phyloP scores from a whole-genome alignment of 1,140 invertebrate species.

The Leptestheria dahalacensis region DNA sequence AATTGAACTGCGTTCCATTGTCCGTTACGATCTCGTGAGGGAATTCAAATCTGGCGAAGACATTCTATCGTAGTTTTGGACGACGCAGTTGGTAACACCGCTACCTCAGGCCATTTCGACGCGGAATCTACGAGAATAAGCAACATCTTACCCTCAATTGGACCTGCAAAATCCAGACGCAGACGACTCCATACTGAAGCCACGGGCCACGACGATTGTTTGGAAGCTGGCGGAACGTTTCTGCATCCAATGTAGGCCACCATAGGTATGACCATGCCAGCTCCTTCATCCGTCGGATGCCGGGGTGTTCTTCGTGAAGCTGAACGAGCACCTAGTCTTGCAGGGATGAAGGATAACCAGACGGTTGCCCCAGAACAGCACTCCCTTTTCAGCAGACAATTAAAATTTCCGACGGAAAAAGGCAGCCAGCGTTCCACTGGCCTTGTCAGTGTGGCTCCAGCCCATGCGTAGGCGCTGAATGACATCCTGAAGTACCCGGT shows the following conservation, averaged over 20 bases:
- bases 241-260: constrained; percentile 34
- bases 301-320: constrained; percentile 33
- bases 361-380: background rate
- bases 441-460: constrained; percentile 24
- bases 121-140: constrained; percentile 30
- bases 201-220: constrained; percentile 26
- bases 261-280: constrained; percentile 35
- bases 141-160: constrained; percentile 26
- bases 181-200: constrained; percentile 29
- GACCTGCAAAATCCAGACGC: constrained; percentile 35
- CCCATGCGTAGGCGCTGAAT: constrained; percentile 23
- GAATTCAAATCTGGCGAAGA: constrained; percentile 28
- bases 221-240: constrained; percentile 17
- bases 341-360: background rate
- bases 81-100: constrained; percentile 16
- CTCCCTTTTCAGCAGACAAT: constrained; percentile 9
- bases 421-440: constrained; percentile 23
- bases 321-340: constrained; percentile 25
- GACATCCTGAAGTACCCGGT: constrained; percentile 21
- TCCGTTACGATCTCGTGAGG: constrained; percentile 29
- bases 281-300: constrained; percentile 39
- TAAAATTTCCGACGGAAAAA: constrained; percentile 10
- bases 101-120: constrained; percentile 30
- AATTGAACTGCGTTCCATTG: constrained; percentile 29
- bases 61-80: constrained; percentile 20